These are phyloP conservation scores for Cairina moschata DNA, from an alignment of 2,113 vertebrate species.

Conservation along the genomic window DNA sequence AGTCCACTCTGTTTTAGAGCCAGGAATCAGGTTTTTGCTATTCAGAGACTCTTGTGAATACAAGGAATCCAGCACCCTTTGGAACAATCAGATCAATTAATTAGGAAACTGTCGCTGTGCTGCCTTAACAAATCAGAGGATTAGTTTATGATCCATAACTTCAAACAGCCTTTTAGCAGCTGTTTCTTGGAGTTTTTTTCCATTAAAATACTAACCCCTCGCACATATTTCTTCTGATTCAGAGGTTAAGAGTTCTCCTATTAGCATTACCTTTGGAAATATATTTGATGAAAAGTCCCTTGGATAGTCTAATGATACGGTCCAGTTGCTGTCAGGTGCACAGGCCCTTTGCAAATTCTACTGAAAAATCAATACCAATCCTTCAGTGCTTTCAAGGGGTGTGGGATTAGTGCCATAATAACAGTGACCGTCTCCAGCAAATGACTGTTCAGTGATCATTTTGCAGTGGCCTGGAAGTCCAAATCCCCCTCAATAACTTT, in stretches of 20 bases:
- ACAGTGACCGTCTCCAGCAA: background rate
- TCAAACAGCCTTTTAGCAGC: background rate
- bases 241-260: background rate
- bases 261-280: background rate
- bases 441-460: background rate
- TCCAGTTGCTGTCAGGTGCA: background rate
- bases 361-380: constrained; percentile 34
- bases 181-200: background rate
- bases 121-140: background rate
- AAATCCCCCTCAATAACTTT: background rate
- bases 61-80: background rate
- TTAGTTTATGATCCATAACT: background rate
- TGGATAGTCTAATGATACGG: background rate
- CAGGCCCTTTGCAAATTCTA: background rate
- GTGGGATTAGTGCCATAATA: background rate
- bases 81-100: background rate
- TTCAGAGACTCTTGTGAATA: background rate
- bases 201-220: background rate
- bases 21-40: background rate
- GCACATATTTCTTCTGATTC: background rate
- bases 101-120: background rate
- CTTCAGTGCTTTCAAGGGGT: background rate
- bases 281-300: constrained; percentile 1
- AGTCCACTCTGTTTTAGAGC: background rate
- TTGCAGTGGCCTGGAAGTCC: background rate